Conservation (phyloP, 2,113 vertebrate species). For the Prunella himalayana region DNA sequence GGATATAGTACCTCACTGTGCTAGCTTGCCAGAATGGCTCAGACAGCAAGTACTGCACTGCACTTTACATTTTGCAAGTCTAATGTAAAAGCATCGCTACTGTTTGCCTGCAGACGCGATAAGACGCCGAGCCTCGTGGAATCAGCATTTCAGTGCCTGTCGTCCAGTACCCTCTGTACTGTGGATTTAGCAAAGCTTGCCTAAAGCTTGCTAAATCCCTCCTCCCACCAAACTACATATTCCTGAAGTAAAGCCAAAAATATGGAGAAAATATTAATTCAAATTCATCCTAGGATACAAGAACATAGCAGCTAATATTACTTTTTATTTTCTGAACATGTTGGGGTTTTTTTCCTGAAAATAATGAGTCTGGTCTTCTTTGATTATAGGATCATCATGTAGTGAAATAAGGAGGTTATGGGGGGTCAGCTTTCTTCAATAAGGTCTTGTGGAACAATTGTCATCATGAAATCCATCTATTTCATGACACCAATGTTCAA, state of each 20-base stretch:
- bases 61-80: constrained; percentile 39
- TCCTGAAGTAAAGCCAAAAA: constrained; percentile 40
- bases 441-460: not conserved
- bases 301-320: not conserved
- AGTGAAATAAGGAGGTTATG: constrained; percentile 13
- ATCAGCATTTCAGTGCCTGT: constrained; percentile 32
- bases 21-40: not conserved
- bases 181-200: constrained; percentile 49
- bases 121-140: not conserved
- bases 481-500: not conserved
- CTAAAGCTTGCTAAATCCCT: constrained; percentile 32
- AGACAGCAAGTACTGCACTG: not conserved
- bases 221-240: not conserved
- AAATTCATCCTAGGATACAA: not conserved
- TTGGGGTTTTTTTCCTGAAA: not conserved
- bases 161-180: not conserved
- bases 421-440: not conserved
- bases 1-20: not conserved
- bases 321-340: not conserved
- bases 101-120: constrained; percentile 20
- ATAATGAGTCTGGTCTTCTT: not conserved
- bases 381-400: not conserved
- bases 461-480: not conserved
- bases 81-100: constrained; percentile 31
- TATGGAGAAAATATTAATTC: constrained; percentile 13